These are phyloP conservation scores for Ambastaia sidthimunki DNA, from an alignment of 2,797 vertebrate species.

Conservation along the genomic window DNA sequence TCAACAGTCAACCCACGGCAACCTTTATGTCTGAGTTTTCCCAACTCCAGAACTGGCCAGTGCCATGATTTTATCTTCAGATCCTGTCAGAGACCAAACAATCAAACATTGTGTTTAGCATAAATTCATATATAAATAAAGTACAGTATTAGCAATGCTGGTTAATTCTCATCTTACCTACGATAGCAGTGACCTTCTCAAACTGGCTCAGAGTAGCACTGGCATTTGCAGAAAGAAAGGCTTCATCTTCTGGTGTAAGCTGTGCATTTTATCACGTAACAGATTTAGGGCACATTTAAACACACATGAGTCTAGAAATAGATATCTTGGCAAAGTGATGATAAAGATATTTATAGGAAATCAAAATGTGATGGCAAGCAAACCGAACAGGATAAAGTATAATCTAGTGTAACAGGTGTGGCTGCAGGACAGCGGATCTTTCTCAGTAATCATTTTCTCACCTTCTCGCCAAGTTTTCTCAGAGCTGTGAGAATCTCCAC, in stretches of 20 bases:
- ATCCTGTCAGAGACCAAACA: conserved; percentile 75
- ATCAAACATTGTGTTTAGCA: conserved; percentile 10
- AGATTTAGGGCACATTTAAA: neutral
- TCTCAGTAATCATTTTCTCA: conserved; percentile 64
- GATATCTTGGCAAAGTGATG: neutral
- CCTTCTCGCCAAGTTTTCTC: conserved; percentile 95
- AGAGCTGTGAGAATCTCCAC: conserved; percentile 94
- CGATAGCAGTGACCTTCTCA: conserved; percentile 89
- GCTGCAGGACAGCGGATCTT: neutral
- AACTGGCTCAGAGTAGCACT: conserved; percentile 92
- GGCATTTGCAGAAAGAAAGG: conserved; percentile 89
- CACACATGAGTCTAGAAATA: neutral
- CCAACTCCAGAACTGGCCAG: conserved; percentile 92
- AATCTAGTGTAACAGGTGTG: neutral
- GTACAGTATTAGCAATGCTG: conserved; percentile 16
- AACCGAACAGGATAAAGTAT: neutral
- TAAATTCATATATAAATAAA: neutral
- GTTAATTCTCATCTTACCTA: conserved; percentile 77
- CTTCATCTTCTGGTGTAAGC: conserved; percentile 90
- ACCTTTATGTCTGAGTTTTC: conserved; percentile 83
- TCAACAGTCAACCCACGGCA: neutral
- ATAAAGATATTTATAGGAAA: neutral
- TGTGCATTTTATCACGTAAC: conserved; percentile 63
- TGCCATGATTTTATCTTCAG: conserved; percentile 96
- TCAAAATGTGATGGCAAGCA: neutral